Evolutionary conservation across 1,140 invertebrate genomes (phyloP), one percentile per base, ranked within the genome.

Genomic region (Diabrotica undecimpunctata): DNA sequence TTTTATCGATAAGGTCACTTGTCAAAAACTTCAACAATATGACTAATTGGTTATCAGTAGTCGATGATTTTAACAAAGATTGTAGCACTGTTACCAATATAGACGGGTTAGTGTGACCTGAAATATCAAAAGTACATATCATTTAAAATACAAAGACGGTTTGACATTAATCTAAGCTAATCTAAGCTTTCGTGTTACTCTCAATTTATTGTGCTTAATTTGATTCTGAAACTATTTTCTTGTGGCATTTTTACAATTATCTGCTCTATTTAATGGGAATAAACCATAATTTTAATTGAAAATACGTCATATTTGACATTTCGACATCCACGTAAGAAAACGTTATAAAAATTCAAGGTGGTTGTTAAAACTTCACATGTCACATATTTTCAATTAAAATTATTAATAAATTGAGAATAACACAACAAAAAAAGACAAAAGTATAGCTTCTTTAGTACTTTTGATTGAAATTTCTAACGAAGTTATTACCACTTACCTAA

Each of bases 31-130:
- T 79, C 0, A 86, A 80, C 7, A 86, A 70, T 5, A 85, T 72
- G 0, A 81, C 81, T 53, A 86, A 70, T 0, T 84, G 84, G 36
- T 81, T 77, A 50, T 82, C 79, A 39, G 77, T 80, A 56, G 79
- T 79, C 0, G 83, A 82, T 69, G 83, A 79, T 72, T 84, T 80
- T 0, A 87, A 75, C 6, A 86, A 67, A 68, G 80, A 84, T 63
- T 81, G 82, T 12, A 82, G 76, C 8, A 81, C 82, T 70, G 80
- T 81, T 0, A 84, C 78, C 54, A 85, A 79, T 61, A 82, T 77
- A n/a, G 82, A 80, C 13, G 83, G 81, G 65, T 84, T 80, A 54
- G 80, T 81, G 70, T 80, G 80, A 71, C 84, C 84, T 85, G 69
- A 46, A 46, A 46, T 46, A n/a, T 25, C n/a, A 52, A 79, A 79